A percentile compares a stretch with the other conserved stretches of the same genome.
Evolutionary conservation across 2,888 invertebrate species (phyloP).

Genomic region (Standfussiana lucernea): DNA sequence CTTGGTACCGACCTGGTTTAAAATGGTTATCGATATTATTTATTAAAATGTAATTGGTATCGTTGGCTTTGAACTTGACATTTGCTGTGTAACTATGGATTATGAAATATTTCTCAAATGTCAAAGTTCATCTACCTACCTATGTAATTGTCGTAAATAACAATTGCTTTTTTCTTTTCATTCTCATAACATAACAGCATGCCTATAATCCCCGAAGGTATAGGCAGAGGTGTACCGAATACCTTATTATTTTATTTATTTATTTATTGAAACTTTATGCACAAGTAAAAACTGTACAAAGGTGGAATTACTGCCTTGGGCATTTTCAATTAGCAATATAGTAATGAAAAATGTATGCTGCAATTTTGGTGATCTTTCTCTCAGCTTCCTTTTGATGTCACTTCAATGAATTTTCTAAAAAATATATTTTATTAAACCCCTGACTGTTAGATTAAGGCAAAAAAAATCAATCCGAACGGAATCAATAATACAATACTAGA

Average conservation of each 20-base stretch:
- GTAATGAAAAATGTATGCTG: neutral
- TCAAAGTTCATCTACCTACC: neutral
- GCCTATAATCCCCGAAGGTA: too few species aligned
- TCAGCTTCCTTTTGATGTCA: neutral
- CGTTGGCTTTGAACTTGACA: constrained; percentile 28
- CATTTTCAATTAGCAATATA: too few species aligned
- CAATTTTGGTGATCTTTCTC: neutral
- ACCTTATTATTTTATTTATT: too few species aligned
- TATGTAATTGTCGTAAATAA: neutral
- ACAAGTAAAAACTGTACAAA: too few species aligned
- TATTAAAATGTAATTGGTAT: constrained; percentile 40
- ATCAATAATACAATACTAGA: neutral
- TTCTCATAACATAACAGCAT: too few species aligned
- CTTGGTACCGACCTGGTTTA: constrained; percentile 6
- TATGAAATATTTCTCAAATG: neutral
- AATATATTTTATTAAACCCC: neutral
- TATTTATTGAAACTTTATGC: too few species aligned
- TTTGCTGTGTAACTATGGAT: neutral
- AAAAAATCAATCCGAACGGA: neutral
- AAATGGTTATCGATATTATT: constrained; percentile 39
- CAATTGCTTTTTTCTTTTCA: neutral
- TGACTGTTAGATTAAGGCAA: neutral
- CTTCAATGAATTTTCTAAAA: neutral
- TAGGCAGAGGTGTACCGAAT: too few species aligned
- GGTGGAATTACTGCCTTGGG: too few species aligned